Base-by-base conservation (phyloP, 2,797 vertebrate species). In the Microctenopoma stevenorrisi region DNA sequence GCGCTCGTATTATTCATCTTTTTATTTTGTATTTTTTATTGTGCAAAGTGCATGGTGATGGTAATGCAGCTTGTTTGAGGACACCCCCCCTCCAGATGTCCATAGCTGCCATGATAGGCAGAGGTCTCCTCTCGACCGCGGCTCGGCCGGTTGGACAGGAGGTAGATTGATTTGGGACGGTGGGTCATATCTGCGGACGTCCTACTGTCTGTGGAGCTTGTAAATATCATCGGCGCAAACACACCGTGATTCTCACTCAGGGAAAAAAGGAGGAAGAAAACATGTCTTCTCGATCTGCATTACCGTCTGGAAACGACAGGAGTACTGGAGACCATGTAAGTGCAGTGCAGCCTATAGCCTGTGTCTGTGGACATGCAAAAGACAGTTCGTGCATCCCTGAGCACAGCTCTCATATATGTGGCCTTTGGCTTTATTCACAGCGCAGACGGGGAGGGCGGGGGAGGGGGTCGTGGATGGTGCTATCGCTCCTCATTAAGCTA, bases 251-350 rank as follows among this genome's bases (percentile, higher is more conserved):
- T 92, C 81, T 87, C 55, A 88, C 88, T 90, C 88, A 90, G 88
- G 89, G 88, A 94, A 94, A 89, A 84, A 50, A 28, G 53, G 64
- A 75, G 68, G 58, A 79, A 61, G 57, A 73, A 79, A 80, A 86
- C 86, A 96, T 96, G 95, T 96, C 96, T 89, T 93, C 94, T 91
- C 94, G 96, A 69, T 95, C 95, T 83, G 94, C 95, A 81, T 94
- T 96, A 88, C 94, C 95, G 88, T 93, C 95, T 78, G 95, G 95
- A 76, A 95, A 94, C 92, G 96, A 96, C 89, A 94, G 95, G 90
- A 95, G 94, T 86, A 90, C 93, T 69, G 96, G 90, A 82, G 90
- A 96, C 78, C 89, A 95, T 92, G 96, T 96, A 95, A 96, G 96
- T 95, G 83, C 75, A 81, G 65, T 70, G 59, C 79, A 82, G 76